phyloP scores from a whole-genome alignment of 2,888 invertebrate species.

The Tenthredo distinguenda region DNA sequence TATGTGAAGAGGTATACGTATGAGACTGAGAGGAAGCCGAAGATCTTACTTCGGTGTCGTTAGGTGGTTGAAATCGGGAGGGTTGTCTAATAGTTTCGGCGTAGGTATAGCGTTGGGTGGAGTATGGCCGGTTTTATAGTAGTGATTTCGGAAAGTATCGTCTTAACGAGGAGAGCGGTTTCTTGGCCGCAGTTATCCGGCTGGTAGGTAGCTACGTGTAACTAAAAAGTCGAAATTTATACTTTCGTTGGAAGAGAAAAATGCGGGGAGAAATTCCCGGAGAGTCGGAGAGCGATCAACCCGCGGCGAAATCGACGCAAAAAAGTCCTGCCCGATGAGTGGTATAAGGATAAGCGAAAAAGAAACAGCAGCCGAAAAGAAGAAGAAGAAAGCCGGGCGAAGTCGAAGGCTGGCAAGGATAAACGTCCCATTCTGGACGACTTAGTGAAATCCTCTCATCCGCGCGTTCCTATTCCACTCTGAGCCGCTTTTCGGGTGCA shows the following conservation, averaged over 20 bases:
- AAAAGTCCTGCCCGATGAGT: background rate
- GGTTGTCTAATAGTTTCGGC: slow-evolving; percentile 18
- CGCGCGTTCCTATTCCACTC: slow-evolving; percentile 60
- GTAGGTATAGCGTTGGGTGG: background rate
- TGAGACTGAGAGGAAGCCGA: background rate
- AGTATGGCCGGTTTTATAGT: slow-evolving; percentile 17
- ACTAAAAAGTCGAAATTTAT: slow-evolving; percentile 33
- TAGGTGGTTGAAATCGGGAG: slow-evolving; percentile 9
- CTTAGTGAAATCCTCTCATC: slow-evolving; percentile 73
- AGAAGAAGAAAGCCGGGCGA: slow-evolving; percentile 66
- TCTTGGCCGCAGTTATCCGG: slow-evolving; percentile 14
- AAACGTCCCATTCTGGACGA: slow-evolving; percentile 68
- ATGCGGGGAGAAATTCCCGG: background rate
- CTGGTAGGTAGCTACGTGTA: background rate
- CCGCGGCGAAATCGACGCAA: background rate
- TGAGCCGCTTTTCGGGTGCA: slow-evolving; percentile 38
- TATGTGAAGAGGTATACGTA: background rate
- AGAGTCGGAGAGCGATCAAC: background rate
- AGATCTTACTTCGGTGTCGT: slow-evolving; percentile 16
- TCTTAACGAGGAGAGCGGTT: slow-evolving; percentile 35
- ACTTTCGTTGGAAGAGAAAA: background rate
- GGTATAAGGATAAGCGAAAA: slow-evolving; percentile 16
- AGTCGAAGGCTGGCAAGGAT: slow-evolving; percentile 64
- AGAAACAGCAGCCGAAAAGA: slow-evolving; percentile 22
- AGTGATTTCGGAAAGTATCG: slow-evolving; percentile 40